phyloP scores from a whole-genome alignment of 2,888 invertebrate species.

The Scelioninae gen. 2 region DNA sequence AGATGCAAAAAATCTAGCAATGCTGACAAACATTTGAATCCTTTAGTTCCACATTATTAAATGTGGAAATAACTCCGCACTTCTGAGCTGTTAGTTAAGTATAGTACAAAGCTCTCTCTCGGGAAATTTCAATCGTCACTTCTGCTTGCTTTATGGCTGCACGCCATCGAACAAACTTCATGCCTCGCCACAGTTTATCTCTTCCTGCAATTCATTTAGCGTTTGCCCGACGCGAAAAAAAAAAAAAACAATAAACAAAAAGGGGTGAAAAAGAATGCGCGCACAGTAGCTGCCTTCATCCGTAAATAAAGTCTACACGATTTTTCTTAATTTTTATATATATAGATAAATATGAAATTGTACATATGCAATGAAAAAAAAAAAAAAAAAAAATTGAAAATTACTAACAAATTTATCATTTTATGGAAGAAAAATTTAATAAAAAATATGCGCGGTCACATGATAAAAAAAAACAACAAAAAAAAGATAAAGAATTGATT shows the following conservation, averaged over 20 bases:
- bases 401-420: too few species aligned
- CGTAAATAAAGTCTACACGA: too few species aligned
- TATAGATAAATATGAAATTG: too few species aligned
- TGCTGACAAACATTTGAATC: conserved; percentile 23
- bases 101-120: conserved; percentile 47
- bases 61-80: conserved; percentile 38
- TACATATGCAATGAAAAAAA: too few species aligned
- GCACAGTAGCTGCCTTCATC: background rate
- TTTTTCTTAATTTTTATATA: too few species aligned
- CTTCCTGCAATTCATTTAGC: conserved; percentile 25
- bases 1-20: background rate
- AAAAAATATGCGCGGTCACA: too few species aligned
- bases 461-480: too few species aligned
- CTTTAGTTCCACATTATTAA: conserved; percentile 35
- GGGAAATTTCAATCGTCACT: conserved; percentile 58
- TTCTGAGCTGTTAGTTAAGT: conserved; percentile 44
- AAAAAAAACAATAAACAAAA: conserved; percentile 1
- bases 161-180: conserved; percentile 44
- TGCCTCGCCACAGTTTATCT: conserved; percentile 36
- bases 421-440: too few species aligned
- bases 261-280: background rate
- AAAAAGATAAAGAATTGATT: too few species aligned
- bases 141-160: conserved; percentile 46
- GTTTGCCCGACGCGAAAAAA: conserved; percentile 7
- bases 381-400: too few species aligned